Evolutionary conservation across 2,113 vertebrate genomes (phyloP).

Genomic region (Astur gentilis): DNA sequence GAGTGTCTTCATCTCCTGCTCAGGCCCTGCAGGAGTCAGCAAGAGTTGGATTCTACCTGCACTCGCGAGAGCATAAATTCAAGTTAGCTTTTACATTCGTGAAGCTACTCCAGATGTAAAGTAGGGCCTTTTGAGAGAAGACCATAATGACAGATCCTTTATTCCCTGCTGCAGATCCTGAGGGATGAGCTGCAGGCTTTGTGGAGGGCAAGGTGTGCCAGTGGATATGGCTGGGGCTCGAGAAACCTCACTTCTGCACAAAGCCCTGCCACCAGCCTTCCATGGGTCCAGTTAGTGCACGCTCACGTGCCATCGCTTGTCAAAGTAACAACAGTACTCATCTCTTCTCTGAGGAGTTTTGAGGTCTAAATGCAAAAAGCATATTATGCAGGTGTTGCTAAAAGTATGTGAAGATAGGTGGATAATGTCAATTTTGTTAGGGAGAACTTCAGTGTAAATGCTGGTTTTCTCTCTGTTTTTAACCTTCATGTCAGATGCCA

Average conservation of each 20-base stretch:
- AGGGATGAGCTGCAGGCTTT: not conserved
- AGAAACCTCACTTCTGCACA: not conserved
- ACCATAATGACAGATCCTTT: not conserved
- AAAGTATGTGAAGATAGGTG: not conserved
- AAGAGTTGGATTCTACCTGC: not conserved
- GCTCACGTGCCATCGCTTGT: not conserved
- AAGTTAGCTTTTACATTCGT: not conserved
- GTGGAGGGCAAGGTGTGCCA: not conserved
- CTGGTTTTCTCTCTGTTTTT: not conserved
- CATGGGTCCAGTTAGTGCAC: not conserved
- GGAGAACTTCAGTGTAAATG: not conserved
- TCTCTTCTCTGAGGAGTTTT: not conserved
- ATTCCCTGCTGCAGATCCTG: not conserved
- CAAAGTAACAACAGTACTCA: not conserved
- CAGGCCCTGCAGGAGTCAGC: not conserved
- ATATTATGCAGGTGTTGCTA: not conserved
- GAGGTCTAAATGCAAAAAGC: not conserved
- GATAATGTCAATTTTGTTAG: not conserved
- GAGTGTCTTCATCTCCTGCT: not conserved
- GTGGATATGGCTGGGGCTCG: fast-evolving
- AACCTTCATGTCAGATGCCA: not conserved
- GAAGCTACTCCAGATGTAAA: not conserved
- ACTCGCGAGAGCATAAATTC: fast-evolving
- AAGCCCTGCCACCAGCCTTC: not conserved
- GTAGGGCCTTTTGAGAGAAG: not conserved